phyloP scores from a whole-genome alignment of 2,888 invertebrate genomes.

The Volucella inanis region DNA sequence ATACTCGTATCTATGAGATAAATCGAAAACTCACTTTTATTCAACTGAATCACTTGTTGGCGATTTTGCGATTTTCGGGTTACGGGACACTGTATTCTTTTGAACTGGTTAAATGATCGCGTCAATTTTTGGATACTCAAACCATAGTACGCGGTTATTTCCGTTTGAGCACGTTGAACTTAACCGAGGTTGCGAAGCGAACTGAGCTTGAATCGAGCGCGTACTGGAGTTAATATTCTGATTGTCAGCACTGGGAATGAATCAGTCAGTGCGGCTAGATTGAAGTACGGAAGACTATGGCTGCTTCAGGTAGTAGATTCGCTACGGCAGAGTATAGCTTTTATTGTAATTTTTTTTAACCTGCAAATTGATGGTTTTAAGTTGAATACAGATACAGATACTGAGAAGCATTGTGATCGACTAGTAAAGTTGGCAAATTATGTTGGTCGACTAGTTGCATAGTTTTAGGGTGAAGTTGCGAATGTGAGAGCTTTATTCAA shows the following conservation, averaged over 20 bases:
- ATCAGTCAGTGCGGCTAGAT: slow-evolving; percentile 33
- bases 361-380: slow-evolving; percentile 17
- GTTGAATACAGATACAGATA: not conserved
- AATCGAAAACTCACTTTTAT: slow-evolving; percentile 53
- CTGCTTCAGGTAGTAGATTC: slow-evolving; percentile 42
- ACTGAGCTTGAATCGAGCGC: slow-evolving; percentile 62
- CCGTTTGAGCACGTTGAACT: slow-evolving; percentile 48
- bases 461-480: slow-evolving; percentile 18
- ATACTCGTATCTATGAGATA: not conserved
- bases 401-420: not conserved
- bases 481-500: slow-evolving; percentile 1
- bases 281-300: slow-evolving; percentile 16
- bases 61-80: not conserved
- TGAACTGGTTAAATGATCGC: slow-evolving; percentile 19
- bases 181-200: slow-evolving; percentile 58
- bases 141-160: slow-evolving; percentile 36
- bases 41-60: slow-evolving; percentile 19
- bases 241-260: slow-evolving; percentile 3
- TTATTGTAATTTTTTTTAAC: slow-evolving; percentile 30
- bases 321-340: slow-evolving; percentile 39
- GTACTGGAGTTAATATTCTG: slow-evolving; percentile 64
- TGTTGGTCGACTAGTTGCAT: slow-evolving; percentile 26
- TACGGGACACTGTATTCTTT: slow-evolving; percentile 44
- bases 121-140: slow-evolving; percentile 42
- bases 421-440: slow-evolving; percentile 18